A percentile compares a stretch with the other conserved stretches of the same genome.
These are phyloP conservation scores for Octopus bimaculoides DNA, from an alignment of 1,140 invertebrate species.

Conservation along the genomic window DNA sequence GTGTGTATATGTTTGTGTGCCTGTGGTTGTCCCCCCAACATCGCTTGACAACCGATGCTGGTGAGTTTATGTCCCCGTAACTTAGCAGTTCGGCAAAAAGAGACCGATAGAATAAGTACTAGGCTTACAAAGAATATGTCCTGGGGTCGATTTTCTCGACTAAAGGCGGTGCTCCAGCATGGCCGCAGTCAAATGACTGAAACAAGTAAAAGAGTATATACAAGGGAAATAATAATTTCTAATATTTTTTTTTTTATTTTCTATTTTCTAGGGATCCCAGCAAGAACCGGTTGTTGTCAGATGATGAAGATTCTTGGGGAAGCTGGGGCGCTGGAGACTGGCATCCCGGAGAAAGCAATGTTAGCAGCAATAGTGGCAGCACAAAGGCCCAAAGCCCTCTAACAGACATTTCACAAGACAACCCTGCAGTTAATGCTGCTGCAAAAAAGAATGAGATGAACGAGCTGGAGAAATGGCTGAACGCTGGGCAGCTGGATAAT, in stretches of 20 bases:
- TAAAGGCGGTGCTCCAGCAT: too few relatives aligned
- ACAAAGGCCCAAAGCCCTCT: constrained; percentile 15
- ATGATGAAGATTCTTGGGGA: constrained; percentile 48
- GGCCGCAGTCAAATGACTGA: too few relatives aligned
- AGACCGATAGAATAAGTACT: too few relatives aligned
- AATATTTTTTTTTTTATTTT: neutral
- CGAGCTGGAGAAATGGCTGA: constrained; percentile 46
- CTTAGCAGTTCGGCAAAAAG: too few relatives aligned
- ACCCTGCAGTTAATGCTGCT: constrained; percentile 20
- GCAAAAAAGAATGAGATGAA: constrained; percentile 33
- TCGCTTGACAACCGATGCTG: too few relatives aligned
- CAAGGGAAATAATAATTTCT: too few relatives aligned
- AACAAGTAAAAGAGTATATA: too few relatives aligned
- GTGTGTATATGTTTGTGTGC: neutral
- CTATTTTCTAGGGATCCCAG: constrained; percentile 37
- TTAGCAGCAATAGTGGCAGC: neutral
- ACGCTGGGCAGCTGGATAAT: constrained; percentile 28
- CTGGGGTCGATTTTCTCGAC: too few relatives aligned
- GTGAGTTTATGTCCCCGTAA: too few relatives aligned
- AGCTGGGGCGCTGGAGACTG: constrained; percentile 35
- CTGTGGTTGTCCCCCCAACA: too few relatives aligned
- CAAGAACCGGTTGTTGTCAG: constrained; percentile 38
- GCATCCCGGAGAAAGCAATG: constrained; percentile 18
- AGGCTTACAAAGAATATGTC: too few relatives aligned
- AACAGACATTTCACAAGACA: constrained; percentile 22